Percentiles rank a stretch among this genome's conserved stretches.
Evolutionary conservation across 2,113 vertebrate species (phyloP).

Genomic region (Galemys pyrenaicus): DNA sequence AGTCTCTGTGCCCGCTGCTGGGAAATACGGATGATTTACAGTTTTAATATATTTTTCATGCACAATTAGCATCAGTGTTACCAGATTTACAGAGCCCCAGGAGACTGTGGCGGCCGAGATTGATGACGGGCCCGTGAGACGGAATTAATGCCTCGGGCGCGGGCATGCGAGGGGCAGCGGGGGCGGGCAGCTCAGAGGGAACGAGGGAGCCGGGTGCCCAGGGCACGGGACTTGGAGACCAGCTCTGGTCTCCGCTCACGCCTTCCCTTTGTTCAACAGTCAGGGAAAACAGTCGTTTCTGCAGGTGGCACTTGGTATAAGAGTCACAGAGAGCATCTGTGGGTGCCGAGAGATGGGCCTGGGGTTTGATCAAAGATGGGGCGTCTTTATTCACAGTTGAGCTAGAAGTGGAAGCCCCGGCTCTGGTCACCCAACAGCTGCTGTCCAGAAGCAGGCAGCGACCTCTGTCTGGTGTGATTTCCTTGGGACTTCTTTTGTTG

Average conservation of each 20-base stretch:
- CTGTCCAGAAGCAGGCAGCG: no score
- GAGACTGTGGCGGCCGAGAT: neutral
- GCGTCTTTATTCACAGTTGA: neutral
- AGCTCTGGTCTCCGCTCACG: no score
- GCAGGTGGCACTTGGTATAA: fast-evolving
- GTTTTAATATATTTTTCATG: conserved; percentile 73
- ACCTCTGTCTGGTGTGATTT: no score
- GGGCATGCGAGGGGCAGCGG: no score
- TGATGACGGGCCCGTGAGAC: neutral
- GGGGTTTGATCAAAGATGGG: neutral
- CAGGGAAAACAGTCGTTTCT: no score
- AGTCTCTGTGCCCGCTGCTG: neutral
- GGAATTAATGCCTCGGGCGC: conserved; percentile 24
- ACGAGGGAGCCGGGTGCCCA: no score
- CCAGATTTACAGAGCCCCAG: neutral
- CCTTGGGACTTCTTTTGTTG: no score
- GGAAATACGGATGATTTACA: conserved; percentile 39
- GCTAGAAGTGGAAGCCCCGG: neutral
- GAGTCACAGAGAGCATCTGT: neutral
- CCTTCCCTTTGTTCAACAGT: no score
- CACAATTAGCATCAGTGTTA: conserved; percentile 5
- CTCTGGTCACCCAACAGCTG: neutral
- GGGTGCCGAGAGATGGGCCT: fast-evolving
- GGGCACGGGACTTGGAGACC: no score
- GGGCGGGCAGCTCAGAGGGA: neutral